Evolutionary conservation across 2,113 vertebrate species (phyloP).

Genomic region (Chlamydotis undulata): DNA sequence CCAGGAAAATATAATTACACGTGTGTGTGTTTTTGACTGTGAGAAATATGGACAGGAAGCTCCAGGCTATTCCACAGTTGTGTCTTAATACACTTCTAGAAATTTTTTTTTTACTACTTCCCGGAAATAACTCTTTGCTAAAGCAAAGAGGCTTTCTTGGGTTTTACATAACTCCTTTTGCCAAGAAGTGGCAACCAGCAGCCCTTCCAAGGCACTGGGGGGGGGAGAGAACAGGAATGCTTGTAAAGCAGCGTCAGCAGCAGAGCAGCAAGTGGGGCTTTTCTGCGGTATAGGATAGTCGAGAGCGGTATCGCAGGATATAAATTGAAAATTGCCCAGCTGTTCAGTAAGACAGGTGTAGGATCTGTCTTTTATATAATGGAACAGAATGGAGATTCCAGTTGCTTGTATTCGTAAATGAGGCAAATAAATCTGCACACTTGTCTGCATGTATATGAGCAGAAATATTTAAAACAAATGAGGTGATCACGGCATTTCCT

Average conservation of each 20-base stretch:
- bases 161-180: background rate
- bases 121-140: background rate
- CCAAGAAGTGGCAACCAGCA: background rate
- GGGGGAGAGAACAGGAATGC: background rate
- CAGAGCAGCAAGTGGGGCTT: slow-evolving; percentile 37
- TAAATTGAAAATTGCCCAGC: slow-evolving; percentile 72
- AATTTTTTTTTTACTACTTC: slow-evolving; percentile 25
- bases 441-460: slow-evolving; percentile 54
- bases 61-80: background rate
- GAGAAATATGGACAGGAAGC: slow-evolving; percentile 48
- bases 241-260: slow-evolving; percentile 23
- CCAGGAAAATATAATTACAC: slow-evolving; percentile 54
- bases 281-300: slow-evolving; percentile 29
- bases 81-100: background rate
- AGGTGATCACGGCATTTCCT: slow-evolving; percentile 19
- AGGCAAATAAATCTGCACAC: slow-evolving; percentile 67
- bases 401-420: slow-evolving; percentile 68
- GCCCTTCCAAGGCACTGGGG: background rate
- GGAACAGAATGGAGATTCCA: slow-evolving; percentile 62
- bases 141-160: background rate
- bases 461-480: slow-evolving; percentile 56
- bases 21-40: slow-evolving; percentile 30
- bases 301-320: slow-evolving; percentile 20
- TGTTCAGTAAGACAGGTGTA: slow-evolving; percentile 74
- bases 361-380: slow-evolving; percentile 58